Conservation (phyloP, 2,888 invertebrate genomes). For the Chymomyza procnemis region DNA sequence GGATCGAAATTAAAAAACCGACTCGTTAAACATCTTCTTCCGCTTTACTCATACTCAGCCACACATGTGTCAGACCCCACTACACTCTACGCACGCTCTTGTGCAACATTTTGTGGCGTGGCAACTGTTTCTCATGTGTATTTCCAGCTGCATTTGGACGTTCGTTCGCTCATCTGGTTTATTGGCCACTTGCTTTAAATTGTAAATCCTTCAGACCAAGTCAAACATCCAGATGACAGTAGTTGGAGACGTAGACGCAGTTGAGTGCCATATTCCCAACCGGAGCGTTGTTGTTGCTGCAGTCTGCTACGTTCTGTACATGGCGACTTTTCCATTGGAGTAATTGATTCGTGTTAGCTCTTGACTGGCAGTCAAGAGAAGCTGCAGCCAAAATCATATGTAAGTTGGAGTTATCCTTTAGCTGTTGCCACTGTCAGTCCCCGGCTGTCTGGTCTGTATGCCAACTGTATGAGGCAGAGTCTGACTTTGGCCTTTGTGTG, state of each 20-base stretch:
- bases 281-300: not conserved
- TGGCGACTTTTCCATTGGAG: constrained; percentile 42
- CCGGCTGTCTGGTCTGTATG: not conserved
- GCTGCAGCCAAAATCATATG: constrained; percentile 61
- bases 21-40: too few species aligned
- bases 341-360: constrained; percentile 71
- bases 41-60: not conserved
- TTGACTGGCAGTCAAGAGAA: constrained; percentile 67
- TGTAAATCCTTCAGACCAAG: constrained; percentile 66
- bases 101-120: constrained; percentile 15
- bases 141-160: constrained; percentile 41
- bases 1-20: too few species aligned
- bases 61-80: too few species aligned
- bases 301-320: not conserved
- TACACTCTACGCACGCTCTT: too few species aligned
- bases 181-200: constrained; percentile 70
- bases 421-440: not conserved
- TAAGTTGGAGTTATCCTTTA: constrained; percentile 31
- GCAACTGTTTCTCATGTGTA: constrained; percentile 20
- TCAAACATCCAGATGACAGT: constrained; percentile 67
- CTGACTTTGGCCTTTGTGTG: constrained; percentile 45
- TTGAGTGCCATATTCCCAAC: not conserved
- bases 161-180: constrained; percentile 68
- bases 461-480: not conserved
- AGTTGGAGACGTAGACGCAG: constrained; percentile 17